These are phyloP conservation scores for Oryzias celebensis DNA, from an alignment of 2,113 vertebrate species.

Conservation along the genomic window DNA sequence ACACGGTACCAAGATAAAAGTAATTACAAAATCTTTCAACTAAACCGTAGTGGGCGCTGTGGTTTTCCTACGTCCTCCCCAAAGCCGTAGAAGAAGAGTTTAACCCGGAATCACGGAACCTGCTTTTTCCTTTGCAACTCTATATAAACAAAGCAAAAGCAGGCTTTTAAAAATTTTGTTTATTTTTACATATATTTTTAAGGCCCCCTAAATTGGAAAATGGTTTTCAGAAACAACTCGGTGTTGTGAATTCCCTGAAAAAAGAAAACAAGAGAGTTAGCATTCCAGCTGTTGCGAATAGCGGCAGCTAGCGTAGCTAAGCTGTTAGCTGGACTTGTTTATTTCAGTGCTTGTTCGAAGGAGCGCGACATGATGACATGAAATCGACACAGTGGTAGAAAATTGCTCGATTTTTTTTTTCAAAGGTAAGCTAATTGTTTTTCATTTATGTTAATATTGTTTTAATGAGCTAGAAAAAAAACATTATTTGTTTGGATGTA, in stretches of 20 bases:
- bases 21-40: background rate
- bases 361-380: conserved; percentile 61
- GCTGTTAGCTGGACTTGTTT: conserved; percentile 65
- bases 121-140: conserved; percentile 25
- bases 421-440: conserved; percentile 36
- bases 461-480: no score
- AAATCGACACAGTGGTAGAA: conserved; percentile 22
- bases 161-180: background rate
- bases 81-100: conserved; percentile 35
- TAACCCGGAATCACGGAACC: conserved; percentile 32
- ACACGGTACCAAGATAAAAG: no score
- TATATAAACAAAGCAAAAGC: conserved; percentile 68
- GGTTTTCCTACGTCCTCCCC: fast-evolving
- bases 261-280: background rate
- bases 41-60: conserved; percentile 25
- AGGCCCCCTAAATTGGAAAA: background rate
- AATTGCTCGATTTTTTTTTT: conserved; percentile 2
- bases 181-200: background rate
- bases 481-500: no score
- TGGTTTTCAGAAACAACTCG: background rate
- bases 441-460: background rate
- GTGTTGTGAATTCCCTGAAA: background rate
- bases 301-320: conserved; percentile 14
- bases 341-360: conserved; percentile 39
- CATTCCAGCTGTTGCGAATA: conserved; percentile 8